These are phyloP conservation scores for Pempheris klunzingeri DNA, from an alignment of 2,797 vertebrate genomes.

Conservation along the genomic window DNA sequence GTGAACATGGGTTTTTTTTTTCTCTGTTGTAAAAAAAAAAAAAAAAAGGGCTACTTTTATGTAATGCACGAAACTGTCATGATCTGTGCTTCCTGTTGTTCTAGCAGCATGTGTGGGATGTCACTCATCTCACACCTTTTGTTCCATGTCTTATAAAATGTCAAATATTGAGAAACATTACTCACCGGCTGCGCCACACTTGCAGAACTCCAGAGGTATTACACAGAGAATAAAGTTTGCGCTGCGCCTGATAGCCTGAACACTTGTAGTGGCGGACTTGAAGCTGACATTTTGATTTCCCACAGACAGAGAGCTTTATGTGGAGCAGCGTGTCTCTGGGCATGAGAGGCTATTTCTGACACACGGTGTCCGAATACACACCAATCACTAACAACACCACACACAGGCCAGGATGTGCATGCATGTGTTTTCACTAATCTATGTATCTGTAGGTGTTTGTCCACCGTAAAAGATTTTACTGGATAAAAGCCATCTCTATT, in stretches of 20 bases:
- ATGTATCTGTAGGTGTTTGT: slow-evolving; percentile 27
- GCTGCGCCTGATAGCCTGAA: slow-evolving; percentile 14
- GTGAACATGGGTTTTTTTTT: background rate
- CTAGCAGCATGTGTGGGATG: background rate
- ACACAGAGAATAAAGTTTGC: slow-evolving; percentile 34
- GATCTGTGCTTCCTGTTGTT: background rate
- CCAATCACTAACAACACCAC: slow-evolving; percentile 62
- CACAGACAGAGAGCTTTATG: slow-evolving; percentile 48
- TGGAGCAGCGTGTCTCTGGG: slow-evolving; percentile 75
- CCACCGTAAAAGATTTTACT: slow-evolving; percentile 33
- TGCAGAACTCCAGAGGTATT: background rate
- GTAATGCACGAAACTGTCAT: background rate
- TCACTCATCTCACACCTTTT: background rate
- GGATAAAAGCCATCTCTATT: slow-evolving; percentile 39
- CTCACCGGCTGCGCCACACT: slow-evolving; percentile 50
- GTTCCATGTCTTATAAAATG: slow-evolving; percentile 1
- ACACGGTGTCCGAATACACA: slow-evolving; percentile 79
- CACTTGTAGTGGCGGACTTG: background rate
- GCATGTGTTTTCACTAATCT: slow-evolving; percentile 10
- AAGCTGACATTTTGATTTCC: slow-evolving; percentile 6
- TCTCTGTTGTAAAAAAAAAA: background rate
- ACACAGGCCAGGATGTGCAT: slow-evolving; percentile 15
- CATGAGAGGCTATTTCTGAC: slow-evolving; percentile 81
- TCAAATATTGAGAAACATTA: slow-evolving; percentile 4
- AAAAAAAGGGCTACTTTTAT: too few species aligned